Percentiles rank a stretch among this genome's conserved stretches.
Evolutionary conservation across 1,140 invertebrate species (phyloP).

Genomic region (Habropoda laboriosa): DNA sequence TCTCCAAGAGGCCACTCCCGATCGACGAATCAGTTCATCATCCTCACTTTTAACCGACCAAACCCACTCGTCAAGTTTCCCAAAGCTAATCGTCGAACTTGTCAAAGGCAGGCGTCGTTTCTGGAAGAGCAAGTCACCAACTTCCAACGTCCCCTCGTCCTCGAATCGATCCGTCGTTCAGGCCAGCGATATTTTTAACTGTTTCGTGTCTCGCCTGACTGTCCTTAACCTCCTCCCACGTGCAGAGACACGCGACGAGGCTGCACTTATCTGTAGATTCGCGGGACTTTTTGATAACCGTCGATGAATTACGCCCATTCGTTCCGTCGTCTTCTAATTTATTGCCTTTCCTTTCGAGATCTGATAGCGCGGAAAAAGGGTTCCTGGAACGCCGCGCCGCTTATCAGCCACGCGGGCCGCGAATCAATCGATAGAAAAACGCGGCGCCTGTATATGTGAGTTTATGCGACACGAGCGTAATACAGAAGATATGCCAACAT

Average conservation of each 20-base stretch:
- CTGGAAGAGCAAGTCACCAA: not conserved
- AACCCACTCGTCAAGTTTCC: not conserved
- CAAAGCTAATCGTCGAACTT: not conserved
- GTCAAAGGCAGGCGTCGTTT: not conserved
- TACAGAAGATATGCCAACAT: too few species aligned
- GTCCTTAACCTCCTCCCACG: constrained; percentile 47
- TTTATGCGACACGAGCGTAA: not conserved
- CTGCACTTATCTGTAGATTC: constrained; percentile 5
- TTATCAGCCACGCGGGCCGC: not conserved
- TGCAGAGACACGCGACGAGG: constrained; percentile 27
- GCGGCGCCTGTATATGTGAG: not conserved
- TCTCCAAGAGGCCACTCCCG: too few species aligned
- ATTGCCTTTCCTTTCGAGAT: constrained; percentile 1
- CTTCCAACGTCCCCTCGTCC: not conserved
- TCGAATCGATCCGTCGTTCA: constrained; percentile 25
- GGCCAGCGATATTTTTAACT: constrained; percentile 43
- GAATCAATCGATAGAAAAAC: constrained; percentile 3
- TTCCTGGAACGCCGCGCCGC: not conserved
- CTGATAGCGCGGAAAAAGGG: not conserved
- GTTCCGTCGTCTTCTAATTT: constrained; percentile 3
- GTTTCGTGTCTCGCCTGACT: constrained; percentile 36
- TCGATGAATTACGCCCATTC: not conserved
- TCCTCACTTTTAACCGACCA: not conserved
- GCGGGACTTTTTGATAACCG: constrained; percentile 25
- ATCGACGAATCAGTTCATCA: not conserved